phyloP scores from a whole-genome alignment of 1,140 invertebrate species.

The Megathymus violae region DNA sequence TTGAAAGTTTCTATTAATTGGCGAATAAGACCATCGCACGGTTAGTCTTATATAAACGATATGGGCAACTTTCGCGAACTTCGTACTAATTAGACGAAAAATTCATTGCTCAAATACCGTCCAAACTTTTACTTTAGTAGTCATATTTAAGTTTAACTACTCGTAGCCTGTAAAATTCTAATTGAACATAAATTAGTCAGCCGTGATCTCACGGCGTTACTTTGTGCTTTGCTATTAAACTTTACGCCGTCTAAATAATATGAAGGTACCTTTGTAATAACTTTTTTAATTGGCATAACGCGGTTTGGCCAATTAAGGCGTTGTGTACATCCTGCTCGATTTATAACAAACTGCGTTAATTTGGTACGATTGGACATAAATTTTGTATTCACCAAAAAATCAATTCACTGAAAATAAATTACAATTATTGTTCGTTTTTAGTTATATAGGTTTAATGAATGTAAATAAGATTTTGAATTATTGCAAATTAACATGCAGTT shows the following conservation, averaged over 20 bases:
- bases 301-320: constrained; percentile 4
- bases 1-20: constrained; percentile 25
- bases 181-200: constrained; percentile 66
- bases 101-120: constrained; percentile 45
- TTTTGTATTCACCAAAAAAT: constrained; percentile 1
- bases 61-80: constrained; percentile 29
- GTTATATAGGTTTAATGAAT: not conserved
- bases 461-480: not conserved
- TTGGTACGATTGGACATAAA: constrained; percentile 1
- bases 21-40: constrained; percentile 25
- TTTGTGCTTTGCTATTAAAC: constrained; percentile 42
- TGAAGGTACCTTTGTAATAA: constrained; percentile 7
- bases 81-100: constrained; percentile 50
- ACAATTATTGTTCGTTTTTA: not conserved
- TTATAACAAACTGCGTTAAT: constrained; percentile 6
- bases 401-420: constrained; percentile 2
- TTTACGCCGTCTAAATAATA: constrained; percentile 30
- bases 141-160: constrained; percentile 60
- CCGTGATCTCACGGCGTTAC: constrained; percentile 52
- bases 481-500: not conserved
- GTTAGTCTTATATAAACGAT: constrained; percentile 8
- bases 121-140: constrained; percentile 48
- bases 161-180: constrained; percentile 60
- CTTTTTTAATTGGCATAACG: constrained; percentile 18
- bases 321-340: constrained; percentile 6